Base-by-base conservation (phyloP, 2,113 vertebrate genomes). In the Salvelinus namaycush region DNA sequence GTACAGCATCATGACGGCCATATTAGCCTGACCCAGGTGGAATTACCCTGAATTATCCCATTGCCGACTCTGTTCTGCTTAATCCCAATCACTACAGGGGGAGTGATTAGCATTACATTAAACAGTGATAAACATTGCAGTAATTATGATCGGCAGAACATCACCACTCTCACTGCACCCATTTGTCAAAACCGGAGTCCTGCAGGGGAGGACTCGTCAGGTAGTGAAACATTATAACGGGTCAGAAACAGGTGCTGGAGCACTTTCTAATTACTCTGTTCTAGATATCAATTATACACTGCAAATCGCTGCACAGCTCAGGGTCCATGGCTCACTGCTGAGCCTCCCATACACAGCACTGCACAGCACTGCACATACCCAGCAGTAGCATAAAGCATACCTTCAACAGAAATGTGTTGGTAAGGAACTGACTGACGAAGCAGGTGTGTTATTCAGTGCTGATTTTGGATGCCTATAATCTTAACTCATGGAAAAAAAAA, bases 211-310 rank as follows among this genome's bases (percentile, higher is more conserved):
- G 72, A 85, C 67, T 84, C 87, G 87, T 86, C 87, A 88, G 82
- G 81, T 86, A 82, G 75, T 86, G 84, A 90, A 87, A 84, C 90
- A 89, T 92, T 90, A 81, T 79, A 68, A 12, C 70, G 57, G 74
- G 84, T 90, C 85, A 83, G 90, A 91, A 92, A 93, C 93, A 94
- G 92, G 92, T 94, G 93, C 85, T 88, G 67, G 75, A 70, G 75
- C 88, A 85, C 86, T 87, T 87, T 87, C 83, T 92, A 92, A 94
- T 93, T 90, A 94, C 89, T 89, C 89, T 89, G 79, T 87, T 92
- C 92, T 86, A 44, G 39, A 44, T 12, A 93, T 93, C 90, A 93
- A 92, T 93, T 92, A 93, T 90, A 89, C 59, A 24, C 18, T 83
- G 85, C 78, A 87, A 82, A 90, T 82, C 80, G 83, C 75, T 83